Percentiles rank a stretch among this genome's conserved stretches.
Conservation (phyloP, 2,113 vertebrate genomes). For the Gymnorhina tibicen region DNA sequence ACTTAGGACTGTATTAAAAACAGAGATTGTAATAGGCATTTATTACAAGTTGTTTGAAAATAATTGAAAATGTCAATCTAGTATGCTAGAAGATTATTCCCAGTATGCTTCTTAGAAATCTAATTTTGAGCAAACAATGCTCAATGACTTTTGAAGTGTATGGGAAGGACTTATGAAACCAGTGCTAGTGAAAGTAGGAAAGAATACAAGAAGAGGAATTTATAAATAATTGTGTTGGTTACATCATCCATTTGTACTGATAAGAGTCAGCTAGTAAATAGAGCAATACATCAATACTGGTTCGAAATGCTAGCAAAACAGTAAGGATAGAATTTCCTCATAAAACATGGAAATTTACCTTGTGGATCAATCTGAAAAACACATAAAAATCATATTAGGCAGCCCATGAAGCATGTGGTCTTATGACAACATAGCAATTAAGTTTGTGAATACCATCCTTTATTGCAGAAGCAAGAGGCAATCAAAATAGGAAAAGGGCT, state of each 20-base stretch:
- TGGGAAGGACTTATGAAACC: background rate
- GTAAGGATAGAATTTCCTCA: background rate
- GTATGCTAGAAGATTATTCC: background rate
- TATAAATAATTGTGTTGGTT: background rate
- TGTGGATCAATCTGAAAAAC: background rate
- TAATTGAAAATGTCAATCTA: background rate
- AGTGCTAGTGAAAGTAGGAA: background rate
- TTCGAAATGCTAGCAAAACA: background rate
- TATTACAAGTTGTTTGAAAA: background rate
- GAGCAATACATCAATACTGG: background rate
- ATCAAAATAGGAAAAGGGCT: background rate
- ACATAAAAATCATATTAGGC: background rate
- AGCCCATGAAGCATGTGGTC: background rate
- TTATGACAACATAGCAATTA: background rate
- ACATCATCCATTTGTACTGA: background rate
- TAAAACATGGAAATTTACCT: background rate
- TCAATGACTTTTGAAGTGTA: background rate
- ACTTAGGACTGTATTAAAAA: background rate
- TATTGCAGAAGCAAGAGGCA: background rate
- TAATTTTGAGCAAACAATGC: background rate
- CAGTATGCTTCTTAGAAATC: background rate
- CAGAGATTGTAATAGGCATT: background rate
- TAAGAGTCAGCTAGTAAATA: background rate
- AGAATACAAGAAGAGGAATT: background rate
- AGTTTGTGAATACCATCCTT: background rate